Conservation (phyloP, 2,113 vertebrate species). For the Perca schrenkii region DNA sequence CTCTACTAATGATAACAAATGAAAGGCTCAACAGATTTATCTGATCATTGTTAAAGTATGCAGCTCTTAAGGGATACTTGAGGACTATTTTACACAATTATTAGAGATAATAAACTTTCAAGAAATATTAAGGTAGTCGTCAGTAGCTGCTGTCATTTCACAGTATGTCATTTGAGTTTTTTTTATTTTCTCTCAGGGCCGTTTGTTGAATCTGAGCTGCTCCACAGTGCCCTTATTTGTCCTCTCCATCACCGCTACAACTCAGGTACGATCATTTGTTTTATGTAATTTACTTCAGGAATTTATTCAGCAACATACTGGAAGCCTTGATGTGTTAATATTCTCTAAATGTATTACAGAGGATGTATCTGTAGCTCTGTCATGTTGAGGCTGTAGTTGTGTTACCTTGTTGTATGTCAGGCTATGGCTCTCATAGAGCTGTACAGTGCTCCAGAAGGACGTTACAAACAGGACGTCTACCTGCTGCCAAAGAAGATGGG, state of each 20-base stretch:
- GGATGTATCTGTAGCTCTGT: neutral
- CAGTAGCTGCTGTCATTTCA: neutral
- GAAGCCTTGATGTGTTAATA: neutral
- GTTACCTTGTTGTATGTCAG: constrained; percentile 47
- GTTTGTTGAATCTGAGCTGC: constrained; percentile 94
- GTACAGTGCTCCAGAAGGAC: constrained; percentile 92
- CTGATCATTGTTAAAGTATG: neutral
- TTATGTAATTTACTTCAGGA: neutral
- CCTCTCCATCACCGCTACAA: constrained; percentile 94
- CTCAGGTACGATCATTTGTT: constrained; percentile 83
- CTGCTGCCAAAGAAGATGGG: constrained; percentile 96
- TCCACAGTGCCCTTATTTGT: constrained; percentile 96
- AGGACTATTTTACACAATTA: neutral
- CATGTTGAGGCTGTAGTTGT: neutral
- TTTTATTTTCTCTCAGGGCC: constrained; percentile 84
- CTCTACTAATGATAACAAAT: neutral
- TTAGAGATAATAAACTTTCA: neutral
- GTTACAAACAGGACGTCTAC: constrained; percentile 95
- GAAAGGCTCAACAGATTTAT: neutral
- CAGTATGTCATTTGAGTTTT: neutral
- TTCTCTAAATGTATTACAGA: neutral
- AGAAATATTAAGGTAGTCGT: neutral
- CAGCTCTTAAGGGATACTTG: neutral
- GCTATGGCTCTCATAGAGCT: constrained; percentile 89
- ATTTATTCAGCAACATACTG: neutral